Conservation (phyloP, 2,888 invertebrate genomes). For the Xestia sexstrigata region DNA sequence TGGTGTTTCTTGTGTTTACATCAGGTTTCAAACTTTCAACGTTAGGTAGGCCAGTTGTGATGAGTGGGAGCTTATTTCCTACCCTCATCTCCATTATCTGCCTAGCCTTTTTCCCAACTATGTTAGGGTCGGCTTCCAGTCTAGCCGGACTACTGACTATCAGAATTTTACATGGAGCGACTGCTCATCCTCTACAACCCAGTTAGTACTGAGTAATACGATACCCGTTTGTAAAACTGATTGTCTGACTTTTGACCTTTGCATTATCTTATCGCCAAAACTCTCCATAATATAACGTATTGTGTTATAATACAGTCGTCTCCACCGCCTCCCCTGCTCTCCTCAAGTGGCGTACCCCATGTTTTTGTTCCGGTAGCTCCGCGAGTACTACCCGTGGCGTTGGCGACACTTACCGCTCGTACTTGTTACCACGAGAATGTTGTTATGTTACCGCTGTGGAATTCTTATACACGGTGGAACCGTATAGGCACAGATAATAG, state of each 20-base stretch:
- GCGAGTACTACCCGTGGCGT: conserved; percentile 40
- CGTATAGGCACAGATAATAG: too few species aligned
- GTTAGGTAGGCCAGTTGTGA: not conserved
- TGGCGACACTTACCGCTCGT: conserved; percentile 44
- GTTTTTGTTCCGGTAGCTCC: conserved; percentile 66
- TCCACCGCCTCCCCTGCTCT: conserved; percentile 49
- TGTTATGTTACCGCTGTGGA: conserved; percentile 20
- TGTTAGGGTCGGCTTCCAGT: not conserved
- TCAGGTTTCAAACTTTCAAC: not conserved
- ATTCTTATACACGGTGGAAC: too few species aligned
- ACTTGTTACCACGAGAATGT: conserved; percentile 10
- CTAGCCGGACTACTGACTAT: not conserved
- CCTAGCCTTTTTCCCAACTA: not conserved
- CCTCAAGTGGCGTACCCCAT: conserved; percentile 59
- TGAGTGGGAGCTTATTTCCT: not conserved
- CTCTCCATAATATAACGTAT: not conserved
- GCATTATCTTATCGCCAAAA: not conserved
- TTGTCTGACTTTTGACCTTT: not conserved
- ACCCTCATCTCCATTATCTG: not conserved
- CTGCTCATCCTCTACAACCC: not conserved
- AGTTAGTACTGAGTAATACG: not conserved
- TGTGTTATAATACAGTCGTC: not conserved
- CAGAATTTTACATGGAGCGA: not conserved
- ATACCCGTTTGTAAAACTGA: not conserved
- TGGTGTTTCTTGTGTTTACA: not conserved